Conservation (phyloP, 2,113 vertebrate genomes). For the Notothenia rossii region DNA sequence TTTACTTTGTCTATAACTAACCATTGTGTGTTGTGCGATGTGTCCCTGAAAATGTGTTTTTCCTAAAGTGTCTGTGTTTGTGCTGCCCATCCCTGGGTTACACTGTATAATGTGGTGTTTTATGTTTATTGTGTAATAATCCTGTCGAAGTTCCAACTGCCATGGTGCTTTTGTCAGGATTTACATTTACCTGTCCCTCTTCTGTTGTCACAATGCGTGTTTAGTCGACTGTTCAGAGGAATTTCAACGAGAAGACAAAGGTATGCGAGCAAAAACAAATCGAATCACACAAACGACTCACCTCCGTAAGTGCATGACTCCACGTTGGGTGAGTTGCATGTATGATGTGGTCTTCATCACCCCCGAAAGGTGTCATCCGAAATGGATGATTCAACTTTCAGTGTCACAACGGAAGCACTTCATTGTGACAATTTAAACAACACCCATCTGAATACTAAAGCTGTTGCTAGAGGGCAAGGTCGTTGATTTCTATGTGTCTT, state of each 20-base stretch:
- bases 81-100: slow-evolving; percentile 48
- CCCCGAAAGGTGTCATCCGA: slow-evolving; percentile 62
- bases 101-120: slow-evolving; percentile 53
- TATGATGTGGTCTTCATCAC: slow-evolving; percentile 56
- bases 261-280: slow-evolving; percentile 73
- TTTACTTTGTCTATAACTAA: slow-evolving; percentile 64
- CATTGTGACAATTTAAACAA: slow-evolving; percentile 62
- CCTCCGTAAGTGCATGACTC: slow-evolving; percentile 68
- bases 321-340: slow-evolving; percentile 72
- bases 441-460: slow-evolving; percentile 30
- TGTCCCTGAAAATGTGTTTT: slow-evolving; percentile 44
- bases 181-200: slow-evolving; percentile 79
- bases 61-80: slow-evolving; percentile 47
- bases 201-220: slow-evolving; percentile 72
- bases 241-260: slow-evolving; percentile 74
- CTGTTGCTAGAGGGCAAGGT: slow-evolving; percentile 45
- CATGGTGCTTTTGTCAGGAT: slow-evolving; percentile 78
- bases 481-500: slow-evolving; percentile 31
- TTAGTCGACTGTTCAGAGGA: slow-evolving; percentile 75
- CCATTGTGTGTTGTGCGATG: slow-evolving; percentile 24
- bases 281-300: slow-evolving; percentile 52
- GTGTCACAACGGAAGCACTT: slow-evolving; percentile 65
- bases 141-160: slow-evolving; percentile 73
- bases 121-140: slow-evolving; percentile 69
- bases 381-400: slow-evolving; percentile 68